Evolutionary conservation across 2,888 invertebrate species (phyloP).

Genomic region (Lepidonotus clava): DNA sequence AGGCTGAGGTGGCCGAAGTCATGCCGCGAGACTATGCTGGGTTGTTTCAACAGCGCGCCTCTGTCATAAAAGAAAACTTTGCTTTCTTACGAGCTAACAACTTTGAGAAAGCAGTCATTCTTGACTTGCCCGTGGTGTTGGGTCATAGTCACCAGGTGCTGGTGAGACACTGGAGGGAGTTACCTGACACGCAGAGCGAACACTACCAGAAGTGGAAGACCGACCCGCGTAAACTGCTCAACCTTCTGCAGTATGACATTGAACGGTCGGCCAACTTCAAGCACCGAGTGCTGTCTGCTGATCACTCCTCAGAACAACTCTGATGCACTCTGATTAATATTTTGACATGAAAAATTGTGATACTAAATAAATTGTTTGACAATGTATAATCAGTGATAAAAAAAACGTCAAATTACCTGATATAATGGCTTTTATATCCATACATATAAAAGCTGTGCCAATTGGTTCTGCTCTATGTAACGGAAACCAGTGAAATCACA

Average conservation of each 20-base stretch:
- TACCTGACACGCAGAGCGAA: background rate
- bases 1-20: background rate
- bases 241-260: slow-evolving; percentile 47
- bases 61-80: background rate
- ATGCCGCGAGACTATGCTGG: background rate
- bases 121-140: slow-evolving; percentile 5
- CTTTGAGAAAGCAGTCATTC: background rate
- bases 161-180: background rate
- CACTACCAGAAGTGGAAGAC: background rate
- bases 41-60: background rate
- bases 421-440: too few relatives aligned
- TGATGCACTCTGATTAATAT: too few relatives aligned
- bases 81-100: background rate
- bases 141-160: slow-evolving; percentile 1
- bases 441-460: too few relatives aligned
- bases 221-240: background rate
- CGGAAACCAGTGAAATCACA: too few relatives aligned
- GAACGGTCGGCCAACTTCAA: slow-evolving; percentile 31
- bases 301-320: background rate
- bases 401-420: too few relatives aligned
- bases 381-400: too few relatives aligned
- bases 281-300: background rate
- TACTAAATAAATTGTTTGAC: too few relatives aligned
- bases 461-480: too few relatives aligned
- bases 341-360: too few relatives aligned